phyloP scores from a whole-genome alignment of 2,113 vertebrate genomes.

The Bucco capensis region DNA sequence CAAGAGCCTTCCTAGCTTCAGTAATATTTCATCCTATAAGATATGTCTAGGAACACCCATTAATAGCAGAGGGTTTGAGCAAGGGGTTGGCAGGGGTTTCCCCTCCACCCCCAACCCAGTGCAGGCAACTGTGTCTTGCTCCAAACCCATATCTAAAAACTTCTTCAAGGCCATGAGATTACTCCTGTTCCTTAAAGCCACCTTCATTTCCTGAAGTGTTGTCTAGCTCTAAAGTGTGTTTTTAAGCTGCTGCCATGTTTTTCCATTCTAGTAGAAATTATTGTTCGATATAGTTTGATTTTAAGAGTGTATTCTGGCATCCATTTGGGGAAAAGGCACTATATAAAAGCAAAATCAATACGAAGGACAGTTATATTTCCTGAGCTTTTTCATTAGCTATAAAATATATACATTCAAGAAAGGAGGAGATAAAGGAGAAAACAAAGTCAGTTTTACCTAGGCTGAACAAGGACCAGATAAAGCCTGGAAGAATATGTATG shows the following conservation, averaged over 20 bases:
- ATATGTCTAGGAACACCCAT: neutral
- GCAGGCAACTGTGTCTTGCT: neutral
- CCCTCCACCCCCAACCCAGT: neutral
- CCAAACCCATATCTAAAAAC: neutral
- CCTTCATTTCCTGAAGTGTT: slow-evolving; percentile 32
- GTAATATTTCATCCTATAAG: neutral
- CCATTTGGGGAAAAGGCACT: slow-evolving; percentile 35
- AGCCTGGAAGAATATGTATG: neutral
- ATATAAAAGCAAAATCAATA: slow-evolving; percentile 51
- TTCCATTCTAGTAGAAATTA: slow-evolving; percentile 29
- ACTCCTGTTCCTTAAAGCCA: slow-evolving; percentile 9
- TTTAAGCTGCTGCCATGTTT: slow-evolving; percentile 44
- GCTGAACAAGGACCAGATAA: neutral
- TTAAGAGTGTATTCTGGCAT: slow-evolving; percentile 40
- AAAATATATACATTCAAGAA: neutral
- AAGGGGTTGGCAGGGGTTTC: fast-evolving
- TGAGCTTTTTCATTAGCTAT: slow-evolving; percentile 37
- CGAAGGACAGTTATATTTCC: neutral
- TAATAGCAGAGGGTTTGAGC: neutral
- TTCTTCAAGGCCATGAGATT: neutral
- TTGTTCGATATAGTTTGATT: slow-evolving; percentile 50
- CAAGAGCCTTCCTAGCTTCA: neutral
- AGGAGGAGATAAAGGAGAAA: neutral
- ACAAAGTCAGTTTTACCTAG: neutral
- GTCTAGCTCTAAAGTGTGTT: neutral